A percentile compares a stretch with the other conserved stretches of the same genome.
These are phyloP conservation scores for Semaprochilodus insignis DNA, from an alignment of 2,797 vertebrate genomes.

Conservation along the genomic window DNA sequence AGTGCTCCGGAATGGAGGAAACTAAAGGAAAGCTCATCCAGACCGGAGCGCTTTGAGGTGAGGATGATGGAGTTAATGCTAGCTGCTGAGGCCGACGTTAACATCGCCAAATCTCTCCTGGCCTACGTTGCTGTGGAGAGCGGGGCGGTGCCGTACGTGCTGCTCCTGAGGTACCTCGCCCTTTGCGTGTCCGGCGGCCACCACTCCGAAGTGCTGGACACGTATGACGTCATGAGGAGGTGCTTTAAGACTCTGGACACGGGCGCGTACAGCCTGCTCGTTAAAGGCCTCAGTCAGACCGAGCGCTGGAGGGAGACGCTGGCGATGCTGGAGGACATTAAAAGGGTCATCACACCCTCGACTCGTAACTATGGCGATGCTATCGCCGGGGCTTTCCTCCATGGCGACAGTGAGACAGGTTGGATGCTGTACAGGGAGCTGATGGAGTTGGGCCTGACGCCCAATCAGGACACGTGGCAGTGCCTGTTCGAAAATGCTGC, in stretches of 20 bases:
- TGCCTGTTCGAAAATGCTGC: slow-evolving; percentile 80
- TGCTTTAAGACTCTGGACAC: slow-evolving; percentile 85
- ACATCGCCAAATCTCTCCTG: slow-evolving; percentile 91
- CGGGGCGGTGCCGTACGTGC: slow-evolving; percentile 82
- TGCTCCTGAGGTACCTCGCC: slow-evolving; percentile 86
- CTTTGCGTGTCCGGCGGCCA: slow-evolving; percentile 84
- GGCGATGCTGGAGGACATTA: slow-evolving; percentile 80
- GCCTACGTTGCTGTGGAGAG: slow-evolving; percentile 81
- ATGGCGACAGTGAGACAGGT: slow-evolving; percentile 77
- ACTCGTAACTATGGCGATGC: slow-evolving; percentile 82
- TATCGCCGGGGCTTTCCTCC: slow-evolving; percentile 81
- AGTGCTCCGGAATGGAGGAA: slow-evolving; percentile 82
- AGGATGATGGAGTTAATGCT: slow-evolving; percentile 78
- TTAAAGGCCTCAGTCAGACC: slow-evolving; percentile 85
- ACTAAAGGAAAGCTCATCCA: slow-evolving; percentile 71
- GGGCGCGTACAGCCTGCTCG: slow-evolving; percentile 84
- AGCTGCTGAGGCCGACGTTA: slow-evolving; percentile 67
- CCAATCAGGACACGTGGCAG: slow-evolving; percentile 81
- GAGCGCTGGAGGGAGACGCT: slow-evolving; percentile 85
- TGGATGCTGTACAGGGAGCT: slow-evolving; percentile 87
- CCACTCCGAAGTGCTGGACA: slow-evolving; percentile 82
- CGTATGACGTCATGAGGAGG: slow-evolving; percentile 87
- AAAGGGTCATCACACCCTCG: slow-evolving; percentile 81
- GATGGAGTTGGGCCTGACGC: slow-evolving; percentile 74
- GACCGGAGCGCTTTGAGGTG: slow-evolving; percentile 76